A percentile compares a stretch with the other conserved stretches of the same genome.
These are phyloP conservation scores for Hydrozoanthus tunicans DNA, from an alignment of 64 coral and sea anemone genomes.

Conservation along the genomic window DNA sequence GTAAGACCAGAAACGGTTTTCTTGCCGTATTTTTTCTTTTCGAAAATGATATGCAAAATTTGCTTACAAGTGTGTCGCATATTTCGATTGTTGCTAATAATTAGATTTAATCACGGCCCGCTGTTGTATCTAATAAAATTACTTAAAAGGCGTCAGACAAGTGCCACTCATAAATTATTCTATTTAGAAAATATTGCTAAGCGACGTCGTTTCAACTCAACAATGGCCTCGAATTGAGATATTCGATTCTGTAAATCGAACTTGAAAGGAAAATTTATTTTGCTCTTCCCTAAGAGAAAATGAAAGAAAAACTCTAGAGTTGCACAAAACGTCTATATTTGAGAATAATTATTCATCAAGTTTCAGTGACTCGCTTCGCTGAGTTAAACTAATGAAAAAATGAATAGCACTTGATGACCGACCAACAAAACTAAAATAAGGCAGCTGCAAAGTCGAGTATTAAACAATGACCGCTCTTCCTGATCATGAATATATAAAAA, in stretches of 20 bases:
- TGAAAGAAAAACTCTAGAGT: neutral
- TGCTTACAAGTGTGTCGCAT: slow-evolving; percentile 49
- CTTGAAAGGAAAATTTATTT: neutral
- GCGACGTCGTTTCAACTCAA: slow-evolving; percentile 36
- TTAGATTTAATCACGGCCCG: slow-evolving; percentile 70
- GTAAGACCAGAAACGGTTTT: neutral
- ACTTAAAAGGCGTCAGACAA: slow-evolving; percentile 87
- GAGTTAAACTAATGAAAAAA: slow-evolving; percentile 84
- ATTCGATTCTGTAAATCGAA: neutral
- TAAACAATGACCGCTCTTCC: slow-evolving; percentile 43
- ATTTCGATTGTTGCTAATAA: slow-evolving; percentile 69
- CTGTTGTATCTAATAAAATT: slow-evolving; percentile 97
- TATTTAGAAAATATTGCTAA: slow-evolving; percentile 50
- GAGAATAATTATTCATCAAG: slow-evolving; percentile 44
- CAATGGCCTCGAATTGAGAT: slow-evolving; percentile 39
- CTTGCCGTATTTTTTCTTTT: neutral
- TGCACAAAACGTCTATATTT: slow-evolving; percentile 10
- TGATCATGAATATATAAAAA: slow-evolving; percentile 39
- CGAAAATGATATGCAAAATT: neutral
- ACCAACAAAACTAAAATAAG: slow-evolving; percentile 49
- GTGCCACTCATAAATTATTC: slow-evolving; percentile 82
- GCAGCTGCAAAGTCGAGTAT: slow-evolving; percentile 64
- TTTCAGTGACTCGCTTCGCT: slow-evolving; percentile 57
- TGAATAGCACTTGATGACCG: slow-evolving; percentile 83
- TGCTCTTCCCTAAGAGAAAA: slow-evolving; percentile 12